phyloP scores from a whole-genome alignment of 2,797 vertebrate species.

The Thaleichthys pacificus region DNA sequence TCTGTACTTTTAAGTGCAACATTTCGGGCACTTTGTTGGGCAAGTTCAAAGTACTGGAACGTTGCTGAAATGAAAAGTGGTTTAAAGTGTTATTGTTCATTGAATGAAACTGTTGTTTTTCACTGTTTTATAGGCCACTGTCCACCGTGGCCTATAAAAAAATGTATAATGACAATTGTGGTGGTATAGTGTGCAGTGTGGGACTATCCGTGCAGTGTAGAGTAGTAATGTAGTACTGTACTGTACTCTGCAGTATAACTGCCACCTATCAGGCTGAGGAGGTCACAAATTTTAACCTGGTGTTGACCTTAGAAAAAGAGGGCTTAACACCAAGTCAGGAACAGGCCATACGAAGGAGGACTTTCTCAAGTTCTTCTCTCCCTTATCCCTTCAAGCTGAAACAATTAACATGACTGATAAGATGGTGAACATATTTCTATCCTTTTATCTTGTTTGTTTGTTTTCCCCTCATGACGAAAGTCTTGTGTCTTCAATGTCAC shows the following conservation, averaged over 20 bases:
- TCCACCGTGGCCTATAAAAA: too few relatives aligned
- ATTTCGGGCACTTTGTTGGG: too few relatives aligned
- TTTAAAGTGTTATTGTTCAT: too few relatives aligned
- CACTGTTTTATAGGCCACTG: too few relatives aligned
- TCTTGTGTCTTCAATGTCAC: slow-evolving; percentile 64
- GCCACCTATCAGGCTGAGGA: slow-evolving; percentile 64
- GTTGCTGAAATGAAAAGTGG: too few relatives aligned
- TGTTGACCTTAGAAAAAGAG: slow-evolving; percentile 72
- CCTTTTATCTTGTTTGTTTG: slow-evolving; percentile 70
- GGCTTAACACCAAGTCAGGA: slow-evolving; percentile 70
- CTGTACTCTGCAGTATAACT: slow-evolving; percentile 48
- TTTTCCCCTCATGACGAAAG: slow-evolving; percentile 51
- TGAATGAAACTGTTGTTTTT: too few relatives aligned
- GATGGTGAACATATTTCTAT: slow-evolving; percentile 72
- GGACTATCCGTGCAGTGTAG: not conserved
- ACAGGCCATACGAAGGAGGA: slow-evolving; percentile 69
- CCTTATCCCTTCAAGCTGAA: slow-evolving; percentile 57
- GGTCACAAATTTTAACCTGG: slow-evolving; percentile 76
- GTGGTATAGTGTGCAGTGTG: not conserved
- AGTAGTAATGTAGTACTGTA: slow-evolving; percentile 24
- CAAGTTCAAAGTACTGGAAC: too few relatives aligned
- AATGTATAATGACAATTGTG: too few relatives aligned
- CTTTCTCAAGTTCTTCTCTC: slow-evolving; percentile 71
- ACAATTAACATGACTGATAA: slow-evolving; percentile 76
- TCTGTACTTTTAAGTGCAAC: not conserved